phyloP scores from a whole-genome alignment of 2,113 vertebrate species.

The Oncorhynchus masou region DNA sequence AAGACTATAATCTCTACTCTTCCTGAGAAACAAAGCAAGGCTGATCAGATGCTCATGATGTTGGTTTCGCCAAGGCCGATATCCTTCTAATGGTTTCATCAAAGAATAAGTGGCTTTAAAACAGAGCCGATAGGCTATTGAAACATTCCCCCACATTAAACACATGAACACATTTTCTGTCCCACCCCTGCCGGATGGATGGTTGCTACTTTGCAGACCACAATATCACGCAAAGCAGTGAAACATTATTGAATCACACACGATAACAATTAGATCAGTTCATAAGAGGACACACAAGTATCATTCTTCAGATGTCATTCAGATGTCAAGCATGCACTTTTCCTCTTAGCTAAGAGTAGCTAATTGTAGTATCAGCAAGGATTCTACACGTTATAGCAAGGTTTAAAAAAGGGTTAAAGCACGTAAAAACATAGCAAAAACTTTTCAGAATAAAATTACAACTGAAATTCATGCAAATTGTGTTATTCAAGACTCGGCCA shows the following conservation, averaged over 20 bases:
- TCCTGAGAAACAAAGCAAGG: constrained; percentile 6
- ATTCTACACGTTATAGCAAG: background rate
- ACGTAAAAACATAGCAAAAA: background rate
- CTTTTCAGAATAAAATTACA: background rate
- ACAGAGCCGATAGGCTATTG: background rate
- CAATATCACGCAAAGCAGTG: background rate
- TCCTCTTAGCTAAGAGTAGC: background rate
- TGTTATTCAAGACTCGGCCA: too few species aligned
- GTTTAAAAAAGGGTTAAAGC: too few species aligned
- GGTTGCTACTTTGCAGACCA: background rate
- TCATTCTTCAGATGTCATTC: background rate
- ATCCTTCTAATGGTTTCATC: constrained; percentile 5
- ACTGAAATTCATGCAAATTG: too few species aligned
- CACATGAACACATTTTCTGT: background rate
- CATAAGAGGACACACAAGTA: background rate
- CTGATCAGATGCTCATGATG: constrained; percentile 8
- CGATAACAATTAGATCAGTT: background rate
- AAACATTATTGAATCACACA: background rate
- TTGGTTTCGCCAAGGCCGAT: background rate
- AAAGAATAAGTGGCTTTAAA: background rate
- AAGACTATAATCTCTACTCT: background rate
- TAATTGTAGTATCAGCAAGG: background rate
- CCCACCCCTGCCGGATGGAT: background rate
- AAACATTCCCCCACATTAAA: constrained; percentile 1
- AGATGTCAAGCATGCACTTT: background rate